These are phyloP conservation scores for Vidua chalybeata DNA, from an alignment of 2,113 vertebrate species.

Conservation along the genomic window DNA sequence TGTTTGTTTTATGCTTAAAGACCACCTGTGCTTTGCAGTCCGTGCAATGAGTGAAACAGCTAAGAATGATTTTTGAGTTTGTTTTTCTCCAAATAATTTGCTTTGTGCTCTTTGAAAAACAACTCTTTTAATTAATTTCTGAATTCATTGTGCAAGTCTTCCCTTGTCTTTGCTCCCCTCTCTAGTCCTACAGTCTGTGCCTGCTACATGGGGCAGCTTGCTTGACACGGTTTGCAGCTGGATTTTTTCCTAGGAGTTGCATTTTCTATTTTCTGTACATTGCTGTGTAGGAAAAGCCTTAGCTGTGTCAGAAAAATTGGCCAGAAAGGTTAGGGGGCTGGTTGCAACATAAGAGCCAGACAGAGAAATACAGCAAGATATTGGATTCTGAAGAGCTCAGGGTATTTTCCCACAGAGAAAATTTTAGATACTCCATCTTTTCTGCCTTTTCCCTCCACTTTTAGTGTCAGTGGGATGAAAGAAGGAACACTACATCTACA, in stretches of 20 bases:
- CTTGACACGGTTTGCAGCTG: neutral
- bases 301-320: neutral
- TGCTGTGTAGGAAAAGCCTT: neutral
- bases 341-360: neutral
- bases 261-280: neutral
- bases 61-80: neutral
- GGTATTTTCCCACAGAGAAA: neutral
- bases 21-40: neutral
- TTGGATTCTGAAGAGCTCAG: neutral
- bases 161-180: neutral
- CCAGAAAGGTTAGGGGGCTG: neutral
- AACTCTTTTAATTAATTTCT: neutral
- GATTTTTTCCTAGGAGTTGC: neutral
- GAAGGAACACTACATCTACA: neutral
- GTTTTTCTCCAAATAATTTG: neutral
- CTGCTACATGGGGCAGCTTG: neutral
- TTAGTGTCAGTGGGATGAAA: neutral
- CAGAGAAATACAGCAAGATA: neutral
- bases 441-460: neutral
- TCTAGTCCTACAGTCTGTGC: neutral
- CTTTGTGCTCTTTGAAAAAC: neutral
- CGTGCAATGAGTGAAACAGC: neutral
- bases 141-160: neutral
- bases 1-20: neutral
- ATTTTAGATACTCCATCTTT: neutral